Evolutionary conservation across 2,113 vertebrate species (phyloP).

Genomic region (Triplophysa siluroides): DNA sequence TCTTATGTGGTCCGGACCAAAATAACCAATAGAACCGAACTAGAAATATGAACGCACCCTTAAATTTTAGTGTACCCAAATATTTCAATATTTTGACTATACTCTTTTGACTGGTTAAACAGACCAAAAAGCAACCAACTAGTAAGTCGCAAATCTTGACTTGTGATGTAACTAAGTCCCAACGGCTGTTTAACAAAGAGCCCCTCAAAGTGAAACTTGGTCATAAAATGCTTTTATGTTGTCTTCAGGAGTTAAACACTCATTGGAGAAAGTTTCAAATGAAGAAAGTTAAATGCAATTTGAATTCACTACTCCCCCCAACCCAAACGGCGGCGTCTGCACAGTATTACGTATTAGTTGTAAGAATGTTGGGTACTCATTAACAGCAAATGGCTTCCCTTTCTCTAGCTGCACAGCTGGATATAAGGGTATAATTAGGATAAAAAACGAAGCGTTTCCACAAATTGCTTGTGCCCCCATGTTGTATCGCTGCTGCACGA

Average conservation of each 20-base stretch:
- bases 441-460: slow-evolving; percentile 51
- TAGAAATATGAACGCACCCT: no score
- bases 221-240: not conserved
- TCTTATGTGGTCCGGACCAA: no score
- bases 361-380: slow-evolving; percentile 56
- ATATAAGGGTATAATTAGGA: slow-evolving; percentile 60
- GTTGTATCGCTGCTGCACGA: slow-evolving; percentile 44
- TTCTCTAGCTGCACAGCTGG: slow-evolving; percentile 55
- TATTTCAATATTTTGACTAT: no score
- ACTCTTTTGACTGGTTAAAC: no score
- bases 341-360: slow-evolving; percentile 46
- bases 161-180: no score
- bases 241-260: slow-evolving; percentile 22
- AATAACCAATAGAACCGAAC: no score
- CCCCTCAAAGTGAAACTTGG: no score
- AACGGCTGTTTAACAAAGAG: no score
- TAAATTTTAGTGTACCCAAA: no score
- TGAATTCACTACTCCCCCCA: slow-evolving; percentile 40
- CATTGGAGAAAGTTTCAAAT: slow-evolving; percentile 56
- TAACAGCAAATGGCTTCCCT: slow-evolving; percentile 58
- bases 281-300: slow-evolving; percentile 48
- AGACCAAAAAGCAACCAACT: no score
- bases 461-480: slow-evolving; percentile 53
- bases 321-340: slow-evolving; percentile 37
- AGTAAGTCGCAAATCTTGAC: no score